phyloP scores from a whole-genome alignment of 1,140 invertebrate species.

The Lasioglossum albipes region DNA sequence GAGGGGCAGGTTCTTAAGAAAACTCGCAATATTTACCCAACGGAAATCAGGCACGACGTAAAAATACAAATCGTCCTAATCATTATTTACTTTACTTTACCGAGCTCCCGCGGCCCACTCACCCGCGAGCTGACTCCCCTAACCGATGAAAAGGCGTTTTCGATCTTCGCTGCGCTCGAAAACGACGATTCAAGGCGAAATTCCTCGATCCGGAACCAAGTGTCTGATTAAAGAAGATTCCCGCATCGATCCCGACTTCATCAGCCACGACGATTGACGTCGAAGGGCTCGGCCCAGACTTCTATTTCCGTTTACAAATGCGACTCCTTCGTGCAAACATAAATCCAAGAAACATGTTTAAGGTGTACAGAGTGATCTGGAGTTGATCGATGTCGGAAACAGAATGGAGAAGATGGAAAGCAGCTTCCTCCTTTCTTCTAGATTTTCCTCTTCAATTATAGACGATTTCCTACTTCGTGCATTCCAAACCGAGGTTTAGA shows the following conservation, averaged over 20 bases:
- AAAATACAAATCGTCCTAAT: slow-evolving; percentile 77
- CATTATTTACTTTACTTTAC: slow-evolving; percentile 75
- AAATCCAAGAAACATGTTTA: neutral
- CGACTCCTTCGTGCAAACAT: neutral
- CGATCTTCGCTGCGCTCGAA: slow-evolving; percentile 55
- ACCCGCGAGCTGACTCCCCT: slow-evolving; percentile 22
- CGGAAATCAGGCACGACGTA: slow-evolving; percentile 75
- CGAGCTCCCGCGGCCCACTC: slow-evolving; percentile 31
- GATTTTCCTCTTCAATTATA: too few relatives aligned
- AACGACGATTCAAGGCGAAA: slow-evolving; percentile 53
- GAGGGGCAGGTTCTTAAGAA: slow-evolving; percentile 69
- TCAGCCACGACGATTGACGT: slow-evolving; percentile 26
- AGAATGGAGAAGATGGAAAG: too few relatives aligned
- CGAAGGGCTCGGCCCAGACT: neutral
- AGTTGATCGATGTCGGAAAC: too few relatives aligned
- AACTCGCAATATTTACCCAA: slow-evolving; percentile 76
- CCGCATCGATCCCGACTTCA: slow-evolving; percentile 60
- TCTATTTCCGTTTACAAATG: too few relatives aligned
- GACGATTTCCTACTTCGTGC: too few relatives aligned
- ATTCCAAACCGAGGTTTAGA: too few relatives aligned
- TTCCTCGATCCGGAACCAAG: slow-evolving; percentile 33
- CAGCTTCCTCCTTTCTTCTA: too few relatives aligned
- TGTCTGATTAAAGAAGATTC: slow-evolving; percentile 69
- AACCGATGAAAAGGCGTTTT: slow-evolving; percentile 53
- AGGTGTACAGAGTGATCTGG: too few relatives aligned